These are phyloP conservation scores for Campylomormyrus tamandua DNA, from an alignment of 2,113 vertebrate species.

Conservation along the genomic window DNA sequence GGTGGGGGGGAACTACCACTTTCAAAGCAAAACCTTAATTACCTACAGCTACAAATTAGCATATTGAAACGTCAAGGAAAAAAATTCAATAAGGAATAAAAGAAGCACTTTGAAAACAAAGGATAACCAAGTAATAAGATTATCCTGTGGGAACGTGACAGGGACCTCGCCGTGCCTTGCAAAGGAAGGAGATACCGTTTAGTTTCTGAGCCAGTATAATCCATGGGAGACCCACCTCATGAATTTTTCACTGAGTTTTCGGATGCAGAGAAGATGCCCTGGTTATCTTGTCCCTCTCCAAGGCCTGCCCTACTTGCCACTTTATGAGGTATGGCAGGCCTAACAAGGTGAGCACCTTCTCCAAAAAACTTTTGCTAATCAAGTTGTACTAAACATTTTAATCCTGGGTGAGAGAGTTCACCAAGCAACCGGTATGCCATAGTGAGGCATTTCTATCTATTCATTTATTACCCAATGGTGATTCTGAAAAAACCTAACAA, in stretches of 20 bases:
- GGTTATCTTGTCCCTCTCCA: not conserved
- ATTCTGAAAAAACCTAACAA: not conserved
- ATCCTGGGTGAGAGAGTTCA: not conserved
- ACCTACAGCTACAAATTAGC: constrained; percentile 27
- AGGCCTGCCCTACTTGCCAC: not conserved
- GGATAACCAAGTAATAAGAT: constrained; percentile 11
- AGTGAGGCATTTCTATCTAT: not conserved
- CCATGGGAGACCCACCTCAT: not conserved
- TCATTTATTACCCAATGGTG: not conserved
- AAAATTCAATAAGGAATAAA: constrained; percentile 18
- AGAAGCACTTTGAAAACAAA: constrained; percentile 11
- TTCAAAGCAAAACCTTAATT: constrained; percentile 20
- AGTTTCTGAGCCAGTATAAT: not conserved
- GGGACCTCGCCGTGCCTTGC: not conserved
- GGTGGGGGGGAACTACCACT: not conserved
- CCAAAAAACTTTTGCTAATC: not conserved
- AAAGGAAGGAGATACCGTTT: constrained; percentile 3
- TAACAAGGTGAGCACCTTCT: not conserved
- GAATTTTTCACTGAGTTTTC: not conserved
- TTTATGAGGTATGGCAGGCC: not conserved
- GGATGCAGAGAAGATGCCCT: not conserved
- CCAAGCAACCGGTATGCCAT: not conserved
- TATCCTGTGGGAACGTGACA: not conserved
- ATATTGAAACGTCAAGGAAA: constrained; percentile 20
- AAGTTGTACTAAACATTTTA: not conserved